A percentile compares a stretch with the other conserved stretches of the same genome.
Conservation (phyloP, 2,797 vertebrate genomes). For the Octomys mimax region DNA sequence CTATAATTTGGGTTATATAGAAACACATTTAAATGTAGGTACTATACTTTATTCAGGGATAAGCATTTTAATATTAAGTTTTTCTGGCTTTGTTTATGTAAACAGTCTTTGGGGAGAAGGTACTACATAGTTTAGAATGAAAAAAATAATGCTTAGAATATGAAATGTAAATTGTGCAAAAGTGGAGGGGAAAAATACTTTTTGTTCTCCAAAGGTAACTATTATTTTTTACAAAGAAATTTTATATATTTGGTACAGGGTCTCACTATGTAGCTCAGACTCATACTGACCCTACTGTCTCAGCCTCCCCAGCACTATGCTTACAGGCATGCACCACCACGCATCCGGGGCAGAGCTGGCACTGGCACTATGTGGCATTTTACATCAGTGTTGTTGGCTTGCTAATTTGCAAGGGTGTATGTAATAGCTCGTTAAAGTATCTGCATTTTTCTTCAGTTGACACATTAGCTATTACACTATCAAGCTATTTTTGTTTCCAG, state of each 20-base stretch:
- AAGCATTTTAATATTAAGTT: conserved; percentile 47
- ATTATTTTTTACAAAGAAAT: neutral
- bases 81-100: conserved; percentile 43
- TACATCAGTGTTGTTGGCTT: neutral
- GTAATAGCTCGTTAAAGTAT: conserved; percentile 20
- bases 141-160: conserved; percentile 2
- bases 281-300: no score
- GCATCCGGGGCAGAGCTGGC: no score
- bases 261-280: no score
- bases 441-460: conserved; percentile 49
- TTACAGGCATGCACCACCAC: no score
- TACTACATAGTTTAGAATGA: conserved; percentile 32
- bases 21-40: neutral
- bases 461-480: conserved; percentile 9
- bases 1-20: neutral
- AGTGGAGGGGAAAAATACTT: neutral
- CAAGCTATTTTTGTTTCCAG: conserved; percentile 4
- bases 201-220: neutral
- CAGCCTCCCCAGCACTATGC: no score
- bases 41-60: neutral
- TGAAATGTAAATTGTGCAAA: conserved; percentile 3
- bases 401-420: conserved; percentile 53
- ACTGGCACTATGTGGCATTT: neutral
- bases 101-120: neutral
- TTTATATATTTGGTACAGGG: no score